Conservation (phyloP, 2,113 vertebrate genomes). For the Tinamus guttatus region DNA sequence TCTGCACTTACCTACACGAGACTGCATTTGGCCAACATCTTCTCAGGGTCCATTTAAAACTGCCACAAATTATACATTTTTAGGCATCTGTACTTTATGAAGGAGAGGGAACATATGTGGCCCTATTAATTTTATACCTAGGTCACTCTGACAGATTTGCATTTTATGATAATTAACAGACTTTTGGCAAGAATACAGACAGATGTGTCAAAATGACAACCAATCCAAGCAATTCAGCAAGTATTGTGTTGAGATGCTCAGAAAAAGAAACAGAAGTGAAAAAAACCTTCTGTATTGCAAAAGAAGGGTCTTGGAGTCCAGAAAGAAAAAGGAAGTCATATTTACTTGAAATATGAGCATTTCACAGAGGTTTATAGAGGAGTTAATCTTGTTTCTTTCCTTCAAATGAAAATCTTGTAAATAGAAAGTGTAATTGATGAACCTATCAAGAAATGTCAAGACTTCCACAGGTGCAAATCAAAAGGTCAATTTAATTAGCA, state of each 20-base stretch:
- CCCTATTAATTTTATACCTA: neutral
- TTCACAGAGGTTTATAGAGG: neutral
- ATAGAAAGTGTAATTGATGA: neutral
- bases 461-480: neutral
- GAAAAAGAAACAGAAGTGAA: neutral
- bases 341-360: neutral
- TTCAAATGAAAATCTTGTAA: neutral
- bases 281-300: conserved; percentile 36
- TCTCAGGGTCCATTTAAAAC: neutral
- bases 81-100: neutral
- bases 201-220: conserved; percentile 32
- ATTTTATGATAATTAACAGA: conserved; percentile 51
- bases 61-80: neutral
- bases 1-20: neutral
- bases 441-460: neutral
- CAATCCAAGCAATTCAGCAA: neutral
- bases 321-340: conserved; percentile 46
- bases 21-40: neutral
- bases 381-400: neutral
- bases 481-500: neutral
- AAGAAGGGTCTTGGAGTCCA: conserved; percentile 30
- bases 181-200: conserved; percentile 15
- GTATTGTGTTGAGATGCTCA: conserved; percentile 21
- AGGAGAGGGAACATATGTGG: neutral
- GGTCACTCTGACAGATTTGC: conserved; percentile 43